These are phyloP conservation scores for Coenonympha arcania DNA, from an alignment of 2,888 invertebrate genomes.

Conservation along the genomic window DNA sequence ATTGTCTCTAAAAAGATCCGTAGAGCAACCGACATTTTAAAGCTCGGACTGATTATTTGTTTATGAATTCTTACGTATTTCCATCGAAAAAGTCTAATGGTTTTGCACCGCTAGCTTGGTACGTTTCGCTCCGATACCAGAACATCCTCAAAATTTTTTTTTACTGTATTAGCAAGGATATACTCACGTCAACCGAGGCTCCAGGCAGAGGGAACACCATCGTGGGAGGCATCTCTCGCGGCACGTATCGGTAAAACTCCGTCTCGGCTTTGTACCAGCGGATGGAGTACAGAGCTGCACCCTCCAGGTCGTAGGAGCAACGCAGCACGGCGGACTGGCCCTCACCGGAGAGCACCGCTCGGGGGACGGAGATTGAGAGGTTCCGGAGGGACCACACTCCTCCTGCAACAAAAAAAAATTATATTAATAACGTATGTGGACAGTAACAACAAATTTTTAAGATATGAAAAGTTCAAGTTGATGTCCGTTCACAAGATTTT, in stretches of 20 bases:
- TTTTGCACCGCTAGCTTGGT: too few relatives aligned
- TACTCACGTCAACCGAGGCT: conserved; percentile 82
- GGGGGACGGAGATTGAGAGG: conserved; percentile 68
- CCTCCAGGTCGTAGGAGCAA: conserved; percentile 76
- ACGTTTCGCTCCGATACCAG: too few relatives aligned
- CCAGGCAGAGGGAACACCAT: conserved; percentile 79
- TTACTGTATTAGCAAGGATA: not conserved
- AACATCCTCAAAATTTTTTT: too few relatives aligned
- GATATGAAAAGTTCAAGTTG: too few relatives aligned
- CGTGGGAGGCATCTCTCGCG: conserved; percentile 80
- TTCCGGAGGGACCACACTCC: conserved; percentile 67
- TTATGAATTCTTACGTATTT: too few relatives aligned
- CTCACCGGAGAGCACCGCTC: conserved; percentile 72
- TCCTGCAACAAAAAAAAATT: conserved; percentile 37
- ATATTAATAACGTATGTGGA: not conserved
- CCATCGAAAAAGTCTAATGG: too few relatives aligned
- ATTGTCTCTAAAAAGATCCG: too few relatives aligned
- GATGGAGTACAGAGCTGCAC: conserved; percentile 80
- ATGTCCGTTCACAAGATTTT: too few relatives aligned
- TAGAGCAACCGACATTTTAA: too few relatives aligned
- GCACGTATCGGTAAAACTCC: conserved; percentile 84
- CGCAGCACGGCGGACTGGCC: conserved; percentile 67
- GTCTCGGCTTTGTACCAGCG: conserved; percentile 82
- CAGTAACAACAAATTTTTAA: not conserved
- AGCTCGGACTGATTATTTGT: too few relatives aligned